Evolutionary conservation across 2,888 invertebrate genomes (phyloP), one percentile per base, ranked within the genome.

Genomic region (Petrolisthes manimaculis): DNA sequence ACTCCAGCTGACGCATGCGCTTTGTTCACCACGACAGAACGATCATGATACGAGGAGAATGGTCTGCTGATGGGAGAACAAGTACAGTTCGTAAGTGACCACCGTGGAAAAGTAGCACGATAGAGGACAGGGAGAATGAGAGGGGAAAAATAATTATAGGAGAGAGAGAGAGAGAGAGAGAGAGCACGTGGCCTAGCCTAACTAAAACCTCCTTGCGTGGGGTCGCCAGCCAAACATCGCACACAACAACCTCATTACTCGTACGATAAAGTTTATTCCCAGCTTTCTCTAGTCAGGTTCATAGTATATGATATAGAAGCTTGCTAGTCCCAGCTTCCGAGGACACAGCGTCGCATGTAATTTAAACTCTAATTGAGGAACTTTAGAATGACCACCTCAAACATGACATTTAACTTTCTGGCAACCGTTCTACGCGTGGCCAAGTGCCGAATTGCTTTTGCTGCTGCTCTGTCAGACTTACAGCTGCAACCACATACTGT

Each of bases 131-230:
- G 54, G 56, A 80, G 21, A 24, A 55, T 24, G 53, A 53, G 71
- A 4, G n/a, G 71, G 24, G 54, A 53, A 74, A 83, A 54, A 12
- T 71, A 83, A 54, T 37, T 37, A 37, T 54, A n/a, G 53, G 21
- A 56, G 21, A 74, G 24, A 80, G 55, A 21, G n/a, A 5, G n/a
- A 37, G 37, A 37, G 80, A n/a, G 55, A 55, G 51, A 18, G 61
- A 67, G 81, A 75, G 86, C 86, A 86, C 86, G 86, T 86, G 86
- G 86, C 83, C 77, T 86, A 82, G 86, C 83, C 77, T 54, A 61
- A 24, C 69, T 85, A 55, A 77, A 69, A 51, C 77, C 79, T 79
- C 79, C 85, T 85, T 79, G 79, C 79, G 14, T 79, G 18, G 61
- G 69, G 24, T 61, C 61, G 67, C 55, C 51, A 6, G 4, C 75